Evolutionary conservation across 2,113 vertebrate species (phyloP).

Genomic region (Tetraodon nigroviridis): DNA sequence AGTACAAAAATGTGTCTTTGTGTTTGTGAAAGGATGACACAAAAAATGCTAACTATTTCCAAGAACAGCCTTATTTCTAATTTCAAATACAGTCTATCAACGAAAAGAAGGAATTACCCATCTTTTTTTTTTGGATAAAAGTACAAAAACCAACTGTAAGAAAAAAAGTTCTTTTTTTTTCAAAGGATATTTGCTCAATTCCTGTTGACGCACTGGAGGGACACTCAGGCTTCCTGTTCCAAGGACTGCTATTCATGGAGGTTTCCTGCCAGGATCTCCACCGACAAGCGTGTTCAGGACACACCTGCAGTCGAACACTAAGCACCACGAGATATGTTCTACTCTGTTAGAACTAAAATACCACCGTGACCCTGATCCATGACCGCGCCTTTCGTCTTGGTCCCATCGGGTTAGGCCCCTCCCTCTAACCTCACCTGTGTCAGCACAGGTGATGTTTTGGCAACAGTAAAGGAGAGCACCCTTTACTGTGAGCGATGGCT

Average conservation of each 20-base stretch:
- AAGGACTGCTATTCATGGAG: slow-evolving; percentile 51
- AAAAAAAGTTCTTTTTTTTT: slow-evolving; percentile 16
- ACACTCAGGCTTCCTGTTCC: slow-evolving; percentile 51
- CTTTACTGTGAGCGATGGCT: slow-evolving; percentile 15
- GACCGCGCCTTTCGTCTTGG: too few species aligned
- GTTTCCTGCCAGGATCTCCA: slow-evolving; percentile 54
- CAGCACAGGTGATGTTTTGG: slow-evolving; percentile 64
- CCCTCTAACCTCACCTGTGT: slow-evolving; percentile 10
- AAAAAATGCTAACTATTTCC: too few species aligned
- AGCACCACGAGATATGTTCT: too few species aligned
- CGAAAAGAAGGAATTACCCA: neutral
- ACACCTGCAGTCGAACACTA: slow-evolving; percentile 62
- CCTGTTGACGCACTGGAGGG: slow-evolving; percentile 43
- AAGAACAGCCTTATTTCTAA: too few species aligned
- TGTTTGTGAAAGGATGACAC: too few species aligned
- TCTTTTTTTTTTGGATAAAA: neutral
- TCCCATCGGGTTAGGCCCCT: too few species aligned
- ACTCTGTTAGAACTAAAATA: too few species aligned
- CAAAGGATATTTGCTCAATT: slow-evolving; percentile 38
- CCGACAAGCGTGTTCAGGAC: slow-evolving; percentile 51
- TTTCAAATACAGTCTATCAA: too few species aligned
- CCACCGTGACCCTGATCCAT: slow-evolving; percentile 28
- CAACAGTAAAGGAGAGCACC: slow-evolving; percentile 49
- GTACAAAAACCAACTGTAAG: neutral
- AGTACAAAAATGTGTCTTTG: too few species aligned